A percentile compares a stretch with the other conserved stretches of the same genome.
phyloP scores from a whole-genome alignment of 1,140 invertebrate genomes.

The Eriosoma lanigerum region DNA sequence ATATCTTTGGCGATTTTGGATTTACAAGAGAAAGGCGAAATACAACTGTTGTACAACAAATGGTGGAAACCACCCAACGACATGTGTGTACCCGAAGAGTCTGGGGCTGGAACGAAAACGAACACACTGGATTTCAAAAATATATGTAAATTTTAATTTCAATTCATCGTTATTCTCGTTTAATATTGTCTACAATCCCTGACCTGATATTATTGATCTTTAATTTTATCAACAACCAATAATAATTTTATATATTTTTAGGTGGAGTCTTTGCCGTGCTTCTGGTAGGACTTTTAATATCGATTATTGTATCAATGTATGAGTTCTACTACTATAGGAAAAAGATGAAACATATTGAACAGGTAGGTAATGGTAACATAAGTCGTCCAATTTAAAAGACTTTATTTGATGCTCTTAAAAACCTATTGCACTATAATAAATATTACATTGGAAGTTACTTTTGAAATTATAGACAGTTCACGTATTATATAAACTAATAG shows the following conservation, averaged over 20 bases:
- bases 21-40: conserved; percentile 73
- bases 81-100: conserved; percentile 67
- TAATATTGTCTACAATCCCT: no score
- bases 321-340: conserved; percentile 83
- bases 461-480: background rate
- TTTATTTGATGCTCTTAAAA: background rate
- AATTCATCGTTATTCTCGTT: background rate
- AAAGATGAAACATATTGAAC: conserved; percentile 68
- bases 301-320: conserved; percentile 73
- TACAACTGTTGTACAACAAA: conserved; percentile 71
- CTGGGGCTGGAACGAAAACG: conserved; percentile 73
- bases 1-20: conserved; percentile 75
- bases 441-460: background rate
- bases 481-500: no score
- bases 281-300: conserved; percentile 72
- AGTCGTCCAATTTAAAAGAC: background rate
- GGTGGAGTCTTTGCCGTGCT: conserved; percentile 93
- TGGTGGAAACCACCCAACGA: conserved; percentile 75
- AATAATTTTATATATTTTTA: conserved; percentile 54
- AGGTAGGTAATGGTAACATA: conserved; percentile 60
- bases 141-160: conserved; percentile 69
- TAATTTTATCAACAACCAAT: no score
- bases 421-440: background rate
- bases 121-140: conserved; percentile 84
- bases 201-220: no score